Conservation (phyloP, 2,888 invertebrate species). For the Tipula helvola region DNA sequence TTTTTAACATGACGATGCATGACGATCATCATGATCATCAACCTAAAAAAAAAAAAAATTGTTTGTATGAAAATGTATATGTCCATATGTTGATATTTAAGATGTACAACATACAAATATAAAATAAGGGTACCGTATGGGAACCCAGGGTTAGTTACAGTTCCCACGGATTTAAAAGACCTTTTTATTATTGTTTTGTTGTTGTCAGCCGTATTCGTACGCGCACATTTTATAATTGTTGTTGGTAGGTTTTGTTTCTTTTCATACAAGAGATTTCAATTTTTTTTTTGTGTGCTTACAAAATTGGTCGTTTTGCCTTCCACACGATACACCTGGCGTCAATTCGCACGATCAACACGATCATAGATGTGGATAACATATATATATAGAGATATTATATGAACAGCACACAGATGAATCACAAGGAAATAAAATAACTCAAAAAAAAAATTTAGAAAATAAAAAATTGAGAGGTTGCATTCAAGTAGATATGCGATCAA, state of each 20-base stretch:
- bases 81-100: slow-evolving; percentile 8
- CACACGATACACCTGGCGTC: slow-evolving; percentile 12
- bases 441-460: background rate
- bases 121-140: slow-evolving; percentile 15
- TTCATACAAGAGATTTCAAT: background rate
- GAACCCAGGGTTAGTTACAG: slow-evolving; percentile 14
- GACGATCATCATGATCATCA: slow-evolving; percentile 6
- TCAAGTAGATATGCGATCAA: background rate
- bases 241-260: background rate
- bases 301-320: slow-evolving; percentile 8
- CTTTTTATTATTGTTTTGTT: slow-evolving; percentile 8
- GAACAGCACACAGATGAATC: background rate
- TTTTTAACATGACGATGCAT: slow-evolving; percentile 7
- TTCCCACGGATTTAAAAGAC: slow-evolving; percentile 15
- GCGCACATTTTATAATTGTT: background rate
- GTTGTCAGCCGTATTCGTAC: background rate
- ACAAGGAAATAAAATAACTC: background rate
- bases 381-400: background rate
- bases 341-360: slow-evolving; percentile 11
- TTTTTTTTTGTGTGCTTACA: background rate
- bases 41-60: background rate
- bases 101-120: background rate
- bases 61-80: background rate
- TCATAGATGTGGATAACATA: background rate
- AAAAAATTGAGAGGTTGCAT: background rate